Evolutionary conservation across 2,888 invertebrate genomes (phyloP).

Genomic region (Argynnis bischoffii): DNA sequence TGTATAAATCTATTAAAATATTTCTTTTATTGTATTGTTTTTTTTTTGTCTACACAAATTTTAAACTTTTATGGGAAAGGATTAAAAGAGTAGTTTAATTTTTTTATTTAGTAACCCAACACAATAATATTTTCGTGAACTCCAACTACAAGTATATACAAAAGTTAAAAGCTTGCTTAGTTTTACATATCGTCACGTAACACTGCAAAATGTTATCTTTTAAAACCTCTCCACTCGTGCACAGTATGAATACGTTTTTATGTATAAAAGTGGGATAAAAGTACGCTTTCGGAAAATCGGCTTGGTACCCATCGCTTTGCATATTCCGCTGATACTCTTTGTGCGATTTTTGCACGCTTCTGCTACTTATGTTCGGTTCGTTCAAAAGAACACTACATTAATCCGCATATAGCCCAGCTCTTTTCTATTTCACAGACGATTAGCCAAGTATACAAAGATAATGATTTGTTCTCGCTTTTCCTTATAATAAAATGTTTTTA

Average conservation of each 20-base stretch:
- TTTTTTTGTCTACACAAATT: too few relatives aligned
- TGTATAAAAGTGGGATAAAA: constrained; percentile 2
- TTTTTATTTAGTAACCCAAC: too few relatives aligned
- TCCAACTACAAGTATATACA: too few relatives aligned
- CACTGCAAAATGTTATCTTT: constrained; percentile 1
- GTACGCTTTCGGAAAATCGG: background rate
- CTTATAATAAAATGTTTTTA: background rate
- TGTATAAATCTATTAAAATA: too few relatives aligned
- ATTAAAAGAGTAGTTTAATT: too few relatives aligned
- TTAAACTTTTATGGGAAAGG: too few relatives aligned
- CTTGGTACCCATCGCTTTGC: constrained; percentile 4
- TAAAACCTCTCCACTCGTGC: background rate
- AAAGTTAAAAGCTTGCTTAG: background rate
- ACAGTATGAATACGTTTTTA: background rate
- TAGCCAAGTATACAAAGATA: constrained; percentile 11
- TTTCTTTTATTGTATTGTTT: too few relatives aligned
- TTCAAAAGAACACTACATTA: constrained; percentile 11
- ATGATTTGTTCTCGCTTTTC: background rate
- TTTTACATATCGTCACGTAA: background rate
- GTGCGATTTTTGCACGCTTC: background rate
- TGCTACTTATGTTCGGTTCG: background rate
- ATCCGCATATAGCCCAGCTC: constrained; percentile 1
- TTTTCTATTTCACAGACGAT: constrained; percentile 14
- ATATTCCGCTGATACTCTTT: constrained; percentile 7
- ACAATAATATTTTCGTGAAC: too few relatives aligned